Evolutionary conservation across 2,888 invertebrate species (phyloP), one percentile per base, ranked within the genome.

Genomic region (Lottia gigantea): DNA sequence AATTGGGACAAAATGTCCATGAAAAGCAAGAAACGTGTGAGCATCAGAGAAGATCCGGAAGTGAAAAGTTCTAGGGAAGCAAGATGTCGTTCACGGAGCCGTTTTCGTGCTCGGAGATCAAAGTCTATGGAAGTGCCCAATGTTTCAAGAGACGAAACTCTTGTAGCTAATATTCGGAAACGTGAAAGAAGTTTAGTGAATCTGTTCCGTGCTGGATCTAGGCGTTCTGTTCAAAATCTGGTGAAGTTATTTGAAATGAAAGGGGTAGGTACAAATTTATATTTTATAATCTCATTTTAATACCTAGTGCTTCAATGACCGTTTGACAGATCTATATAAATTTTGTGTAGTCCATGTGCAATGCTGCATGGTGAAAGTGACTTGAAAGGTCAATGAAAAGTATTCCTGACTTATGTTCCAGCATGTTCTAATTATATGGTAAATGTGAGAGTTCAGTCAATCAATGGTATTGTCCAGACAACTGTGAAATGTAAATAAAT

Each of bases 191-290:
- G 78, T 68, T 67, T 78, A 71, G 74, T 75, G 45, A 74, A 71
- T 46, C 69, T 78, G 71, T 74, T 78, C 1, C 64, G 78, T 25
- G 76, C 77, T 25, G 78, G 77, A 62, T 77, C 77, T 25, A 73
- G 77, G 46, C 76, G 72, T 25, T 78, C 78, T 23, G 78, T 78
- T n/a, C 67, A 77, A 16, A 77, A 73, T 62, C 71, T 78, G 25
- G 78, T 78, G 26, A 72, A 74, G 62, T 66, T 78, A 46, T 78
- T 78, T 70, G 78, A 78, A 64, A 74, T 71, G n/a, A 74, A 73
- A 67, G 68, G 67, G 70, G 71, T 74, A 70, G 70, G 74, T 55
- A 40, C 11, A 40, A 40, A 40, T 40, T 40, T 40, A 40, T 40
- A 4, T 8, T 40, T 40, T 40, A 40, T 1, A 40, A 40, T 11